A percentile compares a stretch with the other conserved stretches of the same genome.
Evolutionary conservation across 1,140 invertebrate genomes (phyloP).

Genomic region (Hesperophylax magnus): DNA sequence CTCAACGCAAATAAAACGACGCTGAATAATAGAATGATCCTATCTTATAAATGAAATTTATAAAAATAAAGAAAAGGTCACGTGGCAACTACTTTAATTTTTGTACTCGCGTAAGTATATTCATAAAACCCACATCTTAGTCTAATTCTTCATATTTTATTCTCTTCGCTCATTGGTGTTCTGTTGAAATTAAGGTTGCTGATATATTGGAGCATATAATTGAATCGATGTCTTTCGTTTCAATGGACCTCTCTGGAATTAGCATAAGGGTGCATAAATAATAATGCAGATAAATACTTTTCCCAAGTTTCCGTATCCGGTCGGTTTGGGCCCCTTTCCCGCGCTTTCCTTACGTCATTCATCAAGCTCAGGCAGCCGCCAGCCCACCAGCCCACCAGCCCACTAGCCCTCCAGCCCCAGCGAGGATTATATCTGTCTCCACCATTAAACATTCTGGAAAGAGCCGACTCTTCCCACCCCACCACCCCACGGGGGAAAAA

Average conservation of each 20-base stretch:
- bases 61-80: not conserved
- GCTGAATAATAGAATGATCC: not conserved
- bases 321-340: slow-evolving; percentile 1
- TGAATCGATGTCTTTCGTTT: not conserved
- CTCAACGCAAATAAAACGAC: not conserved
- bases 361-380: slow-evolving; percentile 39
- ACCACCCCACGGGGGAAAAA: slow-evolving; percentile 11
- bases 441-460: slow-evolving; percentile 48
- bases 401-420: not conserved
- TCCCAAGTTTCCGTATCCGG: not conserved
- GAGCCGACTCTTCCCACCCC: not conserved
- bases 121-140: too few relatives aligned
- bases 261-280: slow-evolving; percentile 19
- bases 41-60: slow-evolving; percentile 4
- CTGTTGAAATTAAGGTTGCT: too few relatives aligned
- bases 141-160: too few relatives aligned
- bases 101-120: too few relatives aligned
- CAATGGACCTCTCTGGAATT: not conserved
- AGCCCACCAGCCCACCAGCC: not conserved
- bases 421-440: slow-evolving; percentile 51
- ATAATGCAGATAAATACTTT: slow-evolving; percentile 10
- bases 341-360: slow-evolving; percentile 37
- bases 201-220: too few relatives aligned
- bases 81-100: not conserved
- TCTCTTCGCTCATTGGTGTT: too few relatives aligned